Conservation (phyloP, 2,888 invertebrate genomes). For the Morpho deidamia region DNA sequence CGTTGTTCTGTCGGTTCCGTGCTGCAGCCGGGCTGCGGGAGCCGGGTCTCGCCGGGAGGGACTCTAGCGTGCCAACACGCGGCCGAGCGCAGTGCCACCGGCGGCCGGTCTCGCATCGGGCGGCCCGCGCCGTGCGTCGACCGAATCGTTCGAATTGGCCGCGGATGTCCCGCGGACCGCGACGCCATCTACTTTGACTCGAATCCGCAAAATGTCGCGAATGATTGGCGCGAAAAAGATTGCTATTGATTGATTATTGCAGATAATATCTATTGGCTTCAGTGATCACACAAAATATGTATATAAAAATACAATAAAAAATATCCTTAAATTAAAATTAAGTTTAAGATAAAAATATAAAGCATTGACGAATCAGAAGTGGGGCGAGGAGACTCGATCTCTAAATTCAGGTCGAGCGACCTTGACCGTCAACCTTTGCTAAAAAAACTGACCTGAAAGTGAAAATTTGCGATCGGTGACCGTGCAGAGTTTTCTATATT, state of each 20-base stretch:
- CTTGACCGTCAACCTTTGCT: conserved; percentile 4
- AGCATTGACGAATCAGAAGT: too few relatives aligned
- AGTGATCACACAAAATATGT: too few relatives aligned
- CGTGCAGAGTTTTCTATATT: neutral
- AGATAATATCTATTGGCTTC: too few relatives aligned
- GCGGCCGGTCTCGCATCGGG: conserved; percentile 18
- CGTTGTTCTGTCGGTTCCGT: too few relatives aligned
- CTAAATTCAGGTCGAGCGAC: conserved; percentile 1
- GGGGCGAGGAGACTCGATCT: neutral
- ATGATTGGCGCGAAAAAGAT: neutral
- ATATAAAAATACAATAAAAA: neutral
- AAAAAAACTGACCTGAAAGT: conserved; percentile 7
- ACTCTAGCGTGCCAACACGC: neutral
- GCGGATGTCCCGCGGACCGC: neutral
- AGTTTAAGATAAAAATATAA: too few relatives aligned
- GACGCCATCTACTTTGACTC: neutral
- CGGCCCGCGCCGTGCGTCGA: conserved; percentile 28
- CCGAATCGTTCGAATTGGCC: conserved; percentile 15
- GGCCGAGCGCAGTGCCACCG: conserved; percentile 27
- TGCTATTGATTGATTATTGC: neutral
- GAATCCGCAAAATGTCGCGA: neutral
- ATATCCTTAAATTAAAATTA: too few relatives aligned
- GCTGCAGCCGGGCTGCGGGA: too few relatives aligned
- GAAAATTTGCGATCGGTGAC: conserved; percentile 1
- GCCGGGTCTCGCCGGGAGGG: too few relatives aligned